phyloP scores from a whole-genome alignment of 1,140 invertebrate genomes.

The Nasonia longicornis region DNA sequence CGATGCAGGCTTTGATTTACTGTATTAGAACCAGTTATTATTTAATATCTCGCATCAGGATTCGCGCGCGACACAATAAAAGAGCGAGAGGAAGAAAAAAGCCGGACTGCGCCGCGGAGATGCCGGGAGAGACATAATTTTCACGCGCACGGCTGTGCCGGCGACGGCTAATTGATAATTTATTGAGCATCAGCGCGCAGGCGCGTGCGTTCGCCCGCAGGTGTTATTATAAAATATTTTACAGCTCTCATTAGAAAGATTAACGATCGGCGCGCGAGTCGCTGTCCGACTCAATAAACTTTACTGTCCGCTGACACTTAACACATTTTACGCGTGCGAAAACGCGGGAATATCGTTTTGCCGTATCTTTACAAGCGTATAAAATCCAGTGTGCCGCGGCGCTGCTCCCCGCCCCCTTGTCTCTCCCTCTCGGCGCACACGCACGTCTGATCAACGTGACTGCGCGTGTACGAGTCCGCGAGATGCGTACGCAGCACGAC shows the following conservation, averaged over 20 bases:
- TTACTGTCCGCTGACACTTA: slow-evolving; percentile 44
- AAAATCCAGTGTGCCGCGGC: slow-evolving; percentile 26
- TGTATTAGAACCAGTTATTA: slow-evolving; percentile 38
- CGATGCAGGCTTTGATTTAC: slow-evolving; percentile 35
- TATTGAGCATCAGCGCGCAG: slow-evolving; percentile 34
- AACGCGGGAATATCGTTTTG: slow-evolving; percentile 44
- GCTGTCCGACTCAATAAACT: slow-evolving; percentile 47
- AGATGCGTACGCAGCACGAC: neutral
- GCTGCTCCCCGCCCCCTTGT: neutral
- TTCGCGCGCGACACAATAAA: slow-evolving; percentile 11
- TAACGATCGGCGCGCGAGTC: slow-evolving; percentile 38
- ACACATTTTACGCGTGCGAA: slow-evolving; percentile 43
- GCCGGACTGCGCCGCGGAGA: neutral
- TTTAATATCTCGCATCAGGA: slow-evolving; percentile 24
- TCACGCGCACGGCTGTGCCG: neutral
- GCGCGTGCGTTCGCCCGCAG: slow-evolving; percentile 19
- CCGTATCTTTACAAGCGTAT: slow-evolving; percentile 44
- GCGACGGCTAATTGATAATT: slow-evolving; percentile 46
- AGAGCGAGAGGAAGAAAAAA: slow-evolving; percentile 9
- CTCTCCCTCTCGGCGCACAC: neutral
- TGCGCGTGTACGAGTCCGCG: neutral
- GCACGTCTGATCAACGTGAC: neutral
- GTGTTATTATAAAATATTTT: slow-evolving; percentile 50
- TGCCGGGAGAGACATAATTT: slow-evolving; percentile 32
- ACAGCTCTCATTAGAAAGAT: slow-evolving; percentile 49